phyloP scores from a whole-genome alignment of 2,888 invertebrate species.

The Eubasilissa splendida region DNA sequence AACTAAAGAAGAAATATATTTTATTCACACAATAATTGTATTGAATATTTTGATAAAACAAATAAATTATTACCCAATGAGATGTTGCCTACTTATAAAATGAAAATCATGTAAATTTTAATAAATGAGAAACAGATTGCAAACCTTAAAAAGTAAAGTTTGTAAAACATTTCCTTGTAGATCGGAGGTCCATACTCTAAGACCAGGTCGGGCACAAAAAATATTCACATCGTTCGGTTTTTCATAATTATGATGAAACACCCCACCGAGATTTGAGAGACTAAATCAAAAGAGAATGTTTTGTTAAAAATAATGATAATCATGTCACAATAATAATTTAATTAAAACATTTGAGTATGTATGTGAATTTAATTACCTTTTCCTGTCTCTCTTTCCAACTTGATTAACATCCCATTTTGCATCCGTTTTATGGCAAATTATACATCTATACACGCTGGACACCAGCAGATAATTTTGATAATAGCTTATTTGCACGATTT shows the following conservation, averaged over 20 bases:
- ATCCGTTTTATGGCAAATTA: conserved; percentile 80
- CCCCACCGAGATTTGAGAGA: conserved; percentile 72
- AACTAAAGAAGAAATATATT: no score
- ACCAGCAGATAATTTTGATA: conserved; percentile 82
- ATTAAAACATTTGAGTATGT: no score
- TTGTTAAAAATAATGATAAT: conserved; percentile 23
- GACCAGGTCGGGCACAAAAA: conserved; percentile 87
- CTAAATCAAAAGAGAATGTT: conserved; percentile 62
- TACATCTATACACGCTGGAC: conserved; percentile 87
- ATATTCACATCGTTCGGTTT: conserved; percentile 70
- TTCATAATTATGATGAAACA: conserved; percentile 73
- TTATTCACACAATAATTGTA: no score
- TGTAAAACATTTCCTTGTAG: conserved; percentile 83
- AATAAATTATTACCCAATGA: no score
- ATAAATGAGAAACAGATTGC: neutral
- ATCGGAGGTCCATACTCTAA: conserved; percentile 89
- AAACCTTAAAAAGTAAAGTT: conserved; percentile 87
- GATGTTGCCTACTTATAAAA: no score
- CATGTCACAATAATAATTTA: no score
- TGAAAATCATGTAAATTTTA: no score
- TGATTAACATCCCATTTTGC: conserved; percentile 81
- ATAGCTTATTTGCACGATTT: conserved; percentile 89
- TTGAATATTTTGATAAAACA: no score
- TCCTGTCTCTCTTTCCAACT: conserved; percentile 90
- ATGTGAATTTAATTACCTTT: conserved; percentile 72